A percentile compares a stretch with the other conserved stretches of the same genome.
Conservation (phyloP, 2,113 vertebrate species). For the Tenebrosternarchus preto region DNA sequence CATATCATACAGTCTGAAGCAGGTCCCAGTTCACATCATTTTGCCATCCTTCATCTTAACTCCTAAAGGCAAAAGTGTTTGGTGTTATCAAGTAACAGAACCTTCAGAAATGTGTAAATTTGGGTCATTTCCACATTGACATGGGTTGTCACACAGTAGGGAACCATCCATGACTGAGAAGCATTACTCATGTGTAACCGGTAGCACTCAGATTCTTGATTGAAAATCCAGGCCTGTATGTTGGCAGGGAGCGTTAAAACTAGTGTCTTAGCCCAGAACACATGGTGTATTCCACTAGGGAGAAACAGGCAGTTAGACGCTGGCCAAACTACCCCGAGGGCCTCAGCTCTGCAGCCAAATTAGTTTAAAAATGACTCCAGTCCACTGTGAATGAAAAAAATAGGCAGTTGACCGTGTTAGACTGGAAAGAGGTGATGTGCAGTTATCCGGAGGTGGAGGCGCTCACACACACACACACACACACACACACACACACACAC, state of each 20-base stretch:
- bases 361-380: constrained; percentile 67
- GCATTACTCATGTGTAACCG: neutral
- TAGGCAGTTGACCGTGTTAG: constrained; percentile 70
- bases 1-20: neutral
- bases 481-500: constrained; percentile 25
- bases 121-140: no score
- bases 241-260: constrained; percentile 14
- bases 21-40: neutral
- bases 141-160: neutral
- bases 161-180: neutral
- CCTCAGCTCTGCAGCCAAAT: constrained; percentile 65
- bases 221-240: constrained; percentile 24
- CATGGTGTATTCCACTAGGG: constrained; percentile 41
- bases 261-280: constrained; percentile 35
- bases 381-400: constrained; percentile 63
- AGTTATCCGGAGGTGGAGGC: constrained; percentile 62
- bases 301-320: constrained; percentile 43
- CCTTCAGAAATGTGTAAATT: no score
- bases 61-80: neutral
- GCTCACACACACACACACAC: constrained; percentile 33
- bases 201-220: neutral
- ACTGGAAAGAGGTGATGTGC: constrained; percentile 55
- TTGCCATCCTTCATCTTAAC: neutral
- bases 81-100: no score
- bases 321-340: constrained; percentile 56